These are phyloP conservation scores for Rhingia campestris DNA, from an alignment of 2,888 invertebrate species.

Conservation along the genomic window DNA sequence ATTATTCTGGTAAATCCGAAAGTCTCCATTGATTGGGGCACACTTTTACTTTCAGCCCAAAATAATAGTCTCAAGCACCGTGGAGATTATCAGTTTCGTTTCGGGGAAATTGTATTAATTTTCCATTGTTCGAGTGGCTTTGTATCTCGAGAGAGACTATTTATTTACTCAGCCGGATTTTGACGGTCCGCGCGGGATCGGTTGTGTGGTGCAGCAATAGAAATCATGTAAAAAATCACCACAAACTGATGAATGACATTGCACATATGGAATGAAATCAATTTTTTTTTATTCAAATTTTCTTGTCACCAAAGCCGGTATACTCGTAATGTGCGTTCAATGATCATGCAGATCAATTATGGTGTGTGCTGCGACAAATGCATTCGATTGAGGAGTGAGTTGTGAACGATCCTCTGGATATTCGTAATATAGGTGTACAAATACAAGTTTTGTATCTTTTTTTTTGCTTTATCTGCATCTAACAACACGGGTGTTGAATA, in stretches of 20 bases:
- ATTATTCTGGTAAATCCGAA: conserved; percentile 39
- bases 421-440: not conserved
- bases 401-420: conserved; percentile 15
- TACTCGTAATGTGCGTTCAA: not conserved
- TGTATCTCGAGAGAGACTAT: not conserved
- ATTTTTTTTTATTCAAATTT: conserved; percentile 3
- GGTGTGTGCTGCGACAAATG: conserved; percentile 8
- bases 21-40: conserved; percentile 28
- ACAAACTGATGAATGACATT: conserved; percentile 22
- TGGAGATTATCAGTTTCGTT: conserved; percentile 47
- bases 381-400: not conserved
- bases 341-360: not conserved
- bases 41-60: conserved; percentile 63
- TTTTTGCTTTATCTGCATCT: conserved; percentile 22
- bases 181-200: conserved; percentile 13
- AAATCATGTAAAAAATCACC: conserved; percentile 6
- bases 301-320: conserved; percentile 22
- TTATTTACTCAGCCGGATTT: conserved; percentile 39
- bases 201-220: conserved; percentile 1
- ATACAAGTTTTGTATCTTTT: conserved; percentile 11
- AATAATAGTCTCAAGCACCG: conserved; percentile 24
- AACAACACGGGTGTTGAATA: conserved; percentile 47
- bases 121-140: conserved; percentile 9
- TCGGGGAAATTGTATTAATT: conserved; percentile 45
- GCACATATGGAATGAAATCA: not conserved